phyloP scores from a whole-genome alignment of 2,888 invertebrate species.

The Corbicula japonica region DNA sequence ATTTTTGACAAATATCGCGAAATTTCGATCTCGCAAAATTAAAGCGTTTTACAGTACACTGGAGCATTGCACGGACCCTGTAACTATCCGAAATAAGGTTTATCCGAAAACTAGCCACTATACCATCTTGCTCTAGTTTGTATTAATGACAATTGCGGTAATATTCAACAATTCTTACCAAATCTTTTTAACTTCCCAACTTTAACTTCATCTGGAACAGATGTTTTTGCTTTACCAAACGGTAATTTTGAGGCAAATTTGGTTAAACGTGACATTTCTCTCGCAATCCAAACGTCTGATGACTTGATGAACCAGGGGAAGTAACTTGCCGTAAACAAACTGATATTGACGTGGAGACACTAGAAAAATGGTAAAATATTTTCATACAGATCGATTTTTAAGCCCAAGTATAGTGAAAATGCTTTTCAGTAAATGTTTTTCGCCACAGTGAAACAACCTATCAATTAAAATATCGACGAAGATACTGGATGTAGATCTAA shows the following conservation, averaged over 20 bases:
- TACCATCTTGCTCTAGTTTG: neutral
- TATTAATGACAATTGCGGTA: neutral
- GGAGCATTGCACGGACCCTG: neutral
- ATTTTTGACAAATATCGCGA: no score
- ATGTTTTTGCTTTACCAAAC: neutral
- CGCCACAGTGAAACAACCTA: no score
- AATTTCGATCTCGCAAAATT: no score
- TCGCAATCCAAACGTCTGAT: neutral
- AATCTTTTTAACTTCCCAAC: slow-evolving; percentile 62
- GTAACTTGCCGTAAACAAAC: slow-evolving; percentile 5
- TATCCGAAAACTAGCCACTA: neutral
- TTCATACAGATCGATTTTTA: no score
- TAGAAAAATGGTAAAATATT: slow-evolving; percentile 32
- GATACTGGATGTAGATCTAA: no score
- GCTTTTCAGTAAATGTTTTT: no score
- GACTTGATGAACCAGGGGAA: slow-evolving; percentile 21
- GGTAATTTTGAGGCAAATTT: neutral
- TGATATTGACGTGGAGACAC: slow-evolving; percentile 43
- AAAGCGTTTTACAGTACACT: no score
- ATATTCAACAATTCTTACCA: slow-evolving; percentile 33
- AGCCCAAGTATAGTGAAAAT: no score
- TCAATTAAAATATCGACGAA: no score
- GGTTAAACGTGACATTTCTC: neutral
- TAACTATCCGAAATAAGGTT: neutral
- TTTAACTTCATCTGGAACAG: slow-evolving; percentile 62